Evolutionary conservation across 2,113 vertebrate genomes (phyloP).

Genomic region (Orthonyx spaldingii): DNA sequence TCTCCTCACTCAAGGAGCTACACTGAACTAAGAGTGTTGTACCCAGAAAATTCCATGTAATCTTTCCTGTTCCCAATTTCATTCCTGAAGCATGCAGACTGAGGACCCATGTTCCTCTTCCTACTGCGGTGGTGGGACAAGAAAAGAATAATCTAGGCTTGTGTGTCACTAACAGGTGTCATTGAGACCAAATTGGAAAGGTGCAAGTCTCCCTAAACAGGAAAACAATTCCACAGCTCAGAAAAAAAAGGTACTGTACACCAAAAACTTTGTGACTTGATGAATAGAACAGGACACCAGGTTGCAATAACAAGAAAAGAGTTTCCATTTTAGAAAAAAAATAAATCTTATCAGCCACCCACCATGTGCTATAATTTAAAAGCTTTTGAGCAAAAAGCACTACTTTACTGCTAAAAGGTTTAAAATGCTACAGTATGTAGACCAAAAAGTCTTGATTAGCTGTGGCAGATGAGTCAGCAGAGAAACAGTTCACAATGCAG

Average conservation of each 20-base stretch:
- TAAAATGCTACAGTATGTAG: conserved; percentile 19
- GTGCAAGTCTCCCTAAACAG: neutral
- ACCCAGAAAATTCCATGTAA: neutral
- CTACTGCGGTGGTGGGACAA: neutral
- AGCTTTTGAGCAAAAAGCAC: conserved; percentile 39
- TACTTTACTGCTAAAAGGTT: conserved; percentile 42
- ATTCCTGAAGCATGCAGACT: neutral
- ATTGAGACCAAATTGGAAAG: neutral
- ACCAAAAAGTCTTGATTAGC: conserved; percentile 45
- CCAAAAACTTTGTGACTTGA: neutral
- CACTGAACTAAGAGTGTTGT: neutral
- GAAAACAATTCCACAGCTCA: neutral
- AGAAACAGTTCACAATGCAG: neutral
- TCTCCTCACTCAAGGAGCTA: neutral
- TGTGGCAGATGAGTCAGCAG: conserved; percentile 33
- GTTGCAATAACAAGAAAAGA: conserved; percentile 5
- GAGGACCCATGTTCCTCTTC: neutral
- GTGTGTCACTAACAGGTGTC: neutral
- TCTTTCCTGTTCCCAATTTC: neutral
- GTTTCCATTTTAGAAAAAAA: conserved; percentile 1
- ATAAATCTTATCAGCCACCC: conserved; percentile 51
- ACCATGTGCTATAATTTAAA: conserved; percentile 53
- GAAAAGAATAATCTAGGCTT: neutral
- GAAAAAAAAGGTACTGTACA: neutral
- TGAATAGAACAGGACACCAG: conserved; percentile 24